A percentile compares a stretch with the other conserved stretches of the same genome.
Conservation (phyloP, 2,888 invertebrate genomes). For the Bibio marci region DNA sequence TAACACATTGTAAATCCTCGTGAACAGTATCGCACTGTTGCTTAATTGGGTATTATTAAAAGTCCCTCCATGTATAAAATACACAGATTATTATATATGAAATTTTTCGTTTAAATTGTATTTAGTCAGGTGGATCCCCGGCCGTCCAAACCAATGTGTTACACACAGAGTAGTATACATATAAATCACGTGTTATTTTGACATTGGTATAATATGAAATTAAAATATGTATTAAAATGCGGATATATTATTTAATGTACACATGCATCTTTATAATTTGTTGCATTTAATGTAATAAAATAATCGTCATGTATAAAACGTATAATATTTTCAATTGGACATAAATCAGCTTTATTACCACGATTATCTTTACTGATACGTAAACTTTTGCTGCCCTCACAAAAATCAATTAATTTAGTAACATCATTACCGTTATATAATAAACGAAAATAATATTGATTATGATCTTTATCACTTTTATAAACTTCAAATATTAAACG, state of each 20-base stretch:
- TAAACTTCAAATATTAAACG: slow-evolving; percentile 80
- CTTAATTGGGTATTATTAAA: too few relatives aligned
- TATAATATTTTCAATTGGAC: slow-evolving; percentile 75
- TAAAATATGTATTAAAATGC: too few relatives aligned
- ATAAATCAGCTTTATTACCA: slow-evolving; percentile 41
- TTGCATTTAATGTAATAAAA: slow-evolving; percentile 65
- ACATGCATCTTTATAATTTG: slow-evolving; percentile 77
- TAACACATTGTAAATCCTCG: too few relatives aligned
- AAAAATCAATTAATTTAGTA: slow-evolving; percentile 65
- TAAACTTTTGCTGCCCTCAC: slow-evolving; percentile 41
- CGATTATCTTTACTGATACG: slow-evolving; percentile 32
- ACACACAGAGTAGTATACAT: too few relatives aligned
- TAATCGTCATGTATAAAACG: slow-evolving; percentile 79
- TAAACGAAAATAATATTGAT: slow-evolving; percentile 60
- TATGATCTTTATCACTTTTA: slow-evolving; percentile 39
- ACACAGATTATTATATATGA: too few relatives aligned
- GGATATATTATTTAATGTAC: slow-evolving; percentile 38
- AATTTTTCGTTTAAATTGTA: too few relatives aligned
- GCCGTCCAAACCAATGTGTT: too few relatives aligned
- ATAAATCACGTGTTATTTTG: too few relatives aligned
- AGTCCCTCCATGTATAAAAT: too few relatives aligned
- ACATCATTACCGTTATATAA: slow-evolving; percentile 76
- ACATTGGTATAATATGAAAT: too few relatives aligned
- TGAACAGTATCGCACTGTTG: too few relatives aligned
- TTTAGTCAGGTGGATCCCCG: too few relatives aligned